A percentile compares a stretch with the other conserved stretches of the same genome.
Conservation (phyloP, 2,113 vertebrate species). For the Grus americana region DNA sequence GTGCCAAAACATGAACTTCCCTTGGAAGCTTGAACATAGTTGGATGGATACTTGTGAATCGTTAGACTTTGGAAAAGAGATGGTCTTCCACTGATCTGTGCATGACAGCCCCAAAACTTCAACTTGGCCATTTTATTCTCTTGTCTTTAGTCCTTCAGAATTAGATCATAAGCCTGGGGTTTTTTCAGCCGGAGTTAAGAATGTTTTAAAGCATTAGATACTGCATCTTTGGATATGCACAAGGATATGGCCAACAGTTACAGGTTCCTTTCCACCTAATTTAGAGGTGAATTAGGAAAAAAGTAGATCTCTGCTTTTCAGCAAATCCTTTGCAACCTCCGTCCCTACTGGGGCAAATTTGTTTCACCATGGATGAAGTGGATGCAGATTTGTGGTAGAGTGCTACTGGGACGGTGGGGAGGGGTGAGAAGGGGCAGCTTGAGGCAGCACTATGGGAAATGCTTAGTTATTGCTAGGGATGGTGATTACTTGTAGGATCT, state of each 20-base stretch:
- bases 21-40: slow-evolving; percentile 20
- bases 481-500: neutral
- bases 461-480: neutral
- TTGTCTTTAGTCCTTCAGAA: neutral
- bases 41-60: slow-evolving; percentile 14
- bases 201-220: neutral
- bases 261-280: neutral
- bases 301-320: neutral
- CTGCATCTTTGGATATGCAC: neutral
- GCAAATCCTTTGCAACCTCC: neutral
- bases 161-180: neutral
- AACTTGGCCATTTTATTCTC: neutral
- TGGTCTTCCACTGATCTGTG: neutral
- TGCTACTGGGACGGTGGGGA: neutral
- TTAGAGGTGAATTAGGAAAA: neutral
- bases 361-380: neutral
- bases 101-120: neutral
- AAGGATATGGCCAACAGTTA: neutral
- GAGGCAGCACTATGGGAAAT: neutral
- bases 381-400: neutral
- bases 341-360: neutral
- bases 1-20: slow-evolving; percentile 25
- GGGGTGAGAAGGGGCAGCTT: neutral
- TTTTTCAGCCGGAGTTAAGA: neutral
- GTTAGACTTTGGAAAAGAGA: neutral